Conservation (phyloP, 2,797 vertebrate species). For the Parotocinclus haroldoi region DNA sequence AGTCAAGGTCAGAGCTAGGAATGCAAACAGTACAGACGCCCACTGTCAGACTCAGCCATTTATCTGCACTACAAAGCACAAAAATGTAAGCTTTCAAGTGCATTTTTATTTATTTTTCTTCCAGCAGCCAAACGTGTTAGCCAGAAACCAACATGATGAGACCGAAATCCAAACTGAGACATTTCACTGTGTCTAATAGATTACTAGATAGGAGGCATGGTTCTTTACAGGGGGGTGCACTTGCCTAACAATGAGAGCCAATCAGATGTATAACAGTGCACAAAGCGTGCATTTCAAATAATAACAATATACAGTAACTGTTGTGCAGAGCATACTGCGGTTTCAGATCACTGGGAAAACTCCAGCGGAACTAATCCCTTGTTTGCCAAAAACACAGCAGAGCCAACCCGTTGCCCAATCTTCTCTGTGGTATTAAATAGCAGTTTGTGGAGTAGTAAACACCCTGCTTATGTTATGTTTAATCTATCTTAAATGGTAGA, state of each 20-base stretch:
- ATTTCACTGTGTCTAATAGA: conserved; percentile 33
- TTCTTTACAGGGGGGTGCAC: background rate
- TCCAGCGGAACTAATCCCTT: conserved; percentile 49
- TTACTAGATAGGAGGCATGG: conserved; percentile 8
- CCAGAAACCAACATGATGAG: conserved; percentile 54
- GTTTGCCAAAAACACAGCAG: conserved; percentile 50
- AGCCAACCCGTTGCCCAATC: background rate
- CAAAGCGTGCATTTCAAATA: background rate
- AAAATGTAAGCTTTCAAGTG: background rate
- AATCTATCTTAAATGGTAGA: conserved; percentile 51
- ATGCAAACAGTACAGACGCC: conserved; percentile 39
- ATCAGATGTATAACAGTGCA: background rate
- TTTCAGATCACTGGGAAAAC: conserved; percentile 32
- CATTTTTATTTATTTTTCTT: background rate
- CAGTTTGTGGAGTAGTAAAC: conserved; percentile 54
- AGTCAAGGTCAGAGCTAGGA: conserved; percentile 37
- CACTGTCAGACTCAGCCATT: conserved; percentile 13
- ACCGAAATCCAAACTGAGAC: conserved; percentile 41
- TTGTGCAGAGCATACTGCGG: conserved; percentile 20
- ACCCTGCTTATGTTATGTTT: conserved; percentile 38
- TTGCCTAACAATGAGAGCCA: conserved; percentile 2
- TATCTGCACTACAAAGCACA: conserved; percentile 4
- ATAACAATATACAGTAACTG: background rate
- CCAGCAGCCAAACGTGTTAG: conserved; percentile 60
- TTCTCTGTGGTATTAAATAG: conserved; percentile 37